A percentile compares a stretch with the other conserved stretches of the same genome.
Evolutionary conservation across 2,113 vertebrate species (phyloP).

Genomic region (Piaya cayana): DNA sequence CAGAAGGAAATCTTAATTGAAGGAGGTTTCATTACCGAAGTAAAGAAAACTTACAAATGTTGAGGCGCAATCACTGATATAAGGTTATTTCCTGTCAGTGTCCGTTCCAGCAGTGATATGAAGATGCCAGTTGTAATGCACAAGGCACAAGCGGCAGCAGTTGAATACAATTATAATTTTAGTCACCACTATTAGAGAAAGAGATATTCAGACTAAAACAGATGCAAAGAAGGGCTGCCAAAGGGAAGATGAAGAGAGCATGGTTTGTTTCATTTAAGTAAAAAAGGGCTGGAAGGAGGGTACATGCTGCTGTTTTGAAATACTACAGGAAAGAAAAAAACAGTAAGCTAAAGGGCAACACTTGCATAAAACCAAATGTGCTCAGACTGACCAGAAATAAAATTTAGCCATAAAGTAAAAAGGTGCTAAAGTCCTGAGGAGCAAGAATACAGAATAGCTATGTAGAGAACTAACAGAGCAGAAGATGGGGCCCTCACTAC

Average conservation of each 20-base stretch:
- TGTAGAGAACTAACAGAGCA: background rate
- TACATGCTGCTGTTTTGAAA: background rate
- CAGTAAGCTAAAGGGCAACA: background rate
- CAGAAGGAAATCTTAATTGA: background rate
- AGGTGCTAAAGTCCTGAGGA: background rate
- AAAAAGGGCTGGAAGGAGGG: background rate
- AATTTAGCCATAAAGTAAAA: background rate
- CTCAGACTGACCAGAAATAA: background rate
- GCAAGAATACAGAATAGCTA: background rate
- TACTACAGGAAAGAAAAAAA: background rate
- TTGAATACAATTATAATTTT: conserved; percentile 26
- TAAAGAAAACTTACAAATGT: background rate
- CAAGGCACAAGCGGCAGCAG: background rate
- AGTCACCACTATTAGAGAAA: background rate
- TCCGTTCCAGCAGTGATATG: background rate
- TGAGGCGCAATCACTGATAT: background rate
- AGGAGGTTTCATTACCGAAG: background rate
- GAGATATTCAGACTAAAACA: conserved; percentile 16
- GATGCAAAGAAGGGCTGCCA: conserved; percentile 38
- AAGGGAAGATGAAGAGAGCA: background rate
- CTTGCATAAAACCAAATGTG: background rate
- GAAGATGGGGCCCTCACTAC: background rate
- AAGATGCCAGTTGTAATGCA: background rate
- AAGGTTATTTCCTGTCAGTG: background rate
- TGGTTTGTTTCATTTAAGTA: background rate